Base-by-base conservation (phyloP, 2,113 vertebrate genomes). In the Grammomys dolichurus region DNA sequence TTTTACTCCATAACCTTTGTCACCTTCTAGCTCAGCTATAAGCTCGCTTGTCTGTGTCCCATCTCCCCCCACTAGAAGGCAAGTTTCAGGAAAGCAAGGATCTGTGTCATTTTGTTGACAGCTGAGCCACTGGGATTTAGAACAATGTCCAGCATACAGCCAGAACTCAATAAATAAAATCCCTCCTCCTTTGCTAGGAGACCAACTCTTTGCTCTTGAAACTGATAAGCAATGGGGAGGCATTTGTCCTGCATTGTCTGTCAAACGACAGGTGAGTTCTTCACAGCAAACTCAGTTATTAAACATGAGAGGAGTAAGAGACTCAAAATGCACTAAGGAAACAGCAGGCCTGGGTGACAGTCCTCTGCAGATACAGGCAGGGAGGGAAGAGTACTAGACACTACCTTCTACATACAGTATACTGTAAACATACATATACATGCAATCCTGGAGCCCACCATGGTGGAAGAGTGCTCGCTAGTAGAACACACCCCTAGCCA, bases 161-260 rank as follows among this genome's bases (percentile, higher is more conserved):
- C 73, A 54, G 60, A 91, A 82, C 43, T 89, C 95, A 80, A 16
- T 90, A 88, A 77, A 90, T 81, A 88, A 87, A 86, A 70, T 70
- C 67, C 12, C 40, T 14, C 17, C 17, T 92, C 51, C 72, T 95
- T 88, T 75, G 63, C 46, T 28, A 75, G 92, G 70, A 16, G 26
- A 78, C 58, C 19, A 65, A 26, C 14, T 80, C 60, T 16, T 63
- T 84, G 72, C 84, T 96, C 78, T 89, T 56, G 87, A 96, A 93
- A 87, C 0, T 69, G 10, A 36, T 48, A 90, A 40, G 20, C 31
- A 75, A 92, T 36, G 36, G 77, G 54, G 95, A 96, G 67, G 43
- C 82, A 73, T 1, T 33, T 82, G 46, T 58, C 65, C 60, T 92
- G 70, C 40, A 85, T 87, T 87, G 86, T 65, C 80, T 76, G 58